Percentiles rank a stretch among this genome's conserved stretches.
Evolutionary conservation across 2,113 vertebrate genomes (phyloP).

Genomic region (Neotoma lepida): DNA sequence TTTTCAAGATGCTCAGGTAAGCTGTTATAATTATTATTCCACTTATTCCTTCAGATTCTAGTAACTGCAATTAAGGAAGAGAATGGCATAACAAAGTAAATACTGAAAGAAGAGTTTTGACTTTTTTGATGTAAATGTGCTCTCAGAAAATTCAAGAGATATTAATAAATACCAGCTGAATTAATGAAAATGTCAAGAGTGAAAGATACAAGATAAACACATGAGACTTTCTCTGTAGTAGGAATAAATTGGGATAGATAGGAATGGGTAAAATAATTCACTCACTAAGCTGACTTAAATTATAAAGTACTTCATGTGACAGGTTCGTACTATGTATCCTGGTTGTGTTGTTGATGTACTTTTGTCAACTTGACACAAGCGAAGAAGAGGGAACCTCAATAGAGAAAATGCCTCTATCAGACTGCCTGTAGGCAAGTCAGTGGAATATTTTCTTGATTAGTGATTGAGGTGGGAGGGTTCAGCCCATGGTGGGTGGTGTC

Average conservation of each 20-base stretch:
- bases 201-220: slow-evolving; percentile 15
- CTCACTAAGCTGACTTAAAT: slow-evolving; percentile 45
- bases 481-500: background rate
- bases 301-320: background rate
- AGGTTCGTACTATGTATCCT: background rate
- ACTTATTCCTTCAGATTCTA: slow-evolving; percentile 36
- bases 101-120: background rate
- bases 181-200: slow-evolving; percentile 23
- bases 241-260: slow-evolving; percentile 1
- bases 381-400: background rate
- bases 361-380: background rate
- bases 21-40: background rate
- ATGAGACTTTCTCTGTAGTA: background rate
- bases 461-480: background rate
- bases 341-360: background rate
- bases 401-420: background rate
- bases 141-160: slow-evolving; percentile 29
- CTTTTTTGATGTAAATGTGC: slow-evolving; percentile 37
- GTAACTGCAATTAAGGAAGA: slow-evolving; percentile 4
- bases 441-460: background rate
- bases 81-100: slow-evolving; percentile 25
- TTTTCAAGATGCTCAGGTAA: slow-evolving; percentile 32
- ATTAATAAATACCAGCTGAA: slow-evolving; percentile 6
- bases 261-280: background rate
- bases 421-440: background rate